These are phyloP conservation scores for Holcopasites calliopsidis DNA, from an alignment of 1,140 invertebrate species.

Conservation along the genomic window DNA sequence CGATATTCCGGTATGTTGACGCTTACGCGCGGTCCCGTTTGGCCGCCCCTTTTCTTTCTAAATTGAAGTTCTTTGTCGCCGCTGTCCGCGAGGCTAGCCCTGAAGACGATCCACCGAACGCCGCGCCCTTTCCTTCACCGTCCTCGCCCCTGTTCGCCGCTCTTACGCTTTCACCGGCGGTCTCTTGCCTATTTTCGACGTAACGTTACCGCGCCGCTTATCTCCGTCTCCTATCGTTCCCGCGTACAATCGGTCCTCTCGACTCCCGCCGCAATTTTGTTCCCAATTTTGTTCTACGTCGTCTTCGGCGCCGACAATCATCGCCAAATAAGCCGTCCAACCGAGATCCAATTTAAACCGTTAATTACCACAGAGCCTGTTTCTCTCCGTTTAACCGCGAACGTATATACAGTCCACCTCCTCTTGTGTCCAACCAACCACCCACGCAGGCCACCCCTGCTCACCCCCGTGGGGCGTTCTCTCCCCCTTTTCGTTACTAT, in stretches of 20 bases:
- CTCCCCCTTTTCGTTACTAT: slow-evolving; percentile 48
- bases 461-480: slow-evolving; percentile 15
- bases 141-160: no score
- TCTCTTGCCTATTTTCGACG: slow-evolving; percentile 19
- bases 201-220: slow-evolving; percentile 45
- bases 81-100: slow-evolving; percentile 53
- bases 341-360: slow-evolving; percentile 73
- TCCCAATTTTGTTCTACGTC: slow-evolving; percentile 69
- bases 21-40: slow-evolving; percentile 20
- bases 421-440: slow-evolving; percentile 36
- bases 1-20: slow-evolving; percentile 43
- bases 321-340: slow-evolving; percentile 65
- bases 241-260: slow-evolving; percentile 54
- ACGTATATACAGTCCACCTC: slow-evolving; percentile 1
- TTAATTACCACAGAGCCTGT: slow-evolving; percentile 68
- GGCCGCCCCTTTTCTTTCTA: slow-evolving; percentile 46
- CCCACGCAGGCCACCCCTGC: background rate
- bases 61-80: slow-evolving; percentile 63
- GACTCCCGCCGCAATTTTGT: slow-evolving; percentile 66
- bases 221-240: slow-evolving; percentile 45
- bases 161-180: slow-evolving; percentile 11
- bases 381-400: background rate
- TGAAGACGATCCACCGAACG: slow-evolving; percentile 57
- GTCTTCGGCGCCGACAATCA: slow-evolving; percentile 65
- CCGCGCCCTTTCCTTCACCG: slow-evolving; percentile 15